phyloP scores from a whole-genome alignment of 2,797 vertebrate species.

The Spheniscus humboldti region DNA sequence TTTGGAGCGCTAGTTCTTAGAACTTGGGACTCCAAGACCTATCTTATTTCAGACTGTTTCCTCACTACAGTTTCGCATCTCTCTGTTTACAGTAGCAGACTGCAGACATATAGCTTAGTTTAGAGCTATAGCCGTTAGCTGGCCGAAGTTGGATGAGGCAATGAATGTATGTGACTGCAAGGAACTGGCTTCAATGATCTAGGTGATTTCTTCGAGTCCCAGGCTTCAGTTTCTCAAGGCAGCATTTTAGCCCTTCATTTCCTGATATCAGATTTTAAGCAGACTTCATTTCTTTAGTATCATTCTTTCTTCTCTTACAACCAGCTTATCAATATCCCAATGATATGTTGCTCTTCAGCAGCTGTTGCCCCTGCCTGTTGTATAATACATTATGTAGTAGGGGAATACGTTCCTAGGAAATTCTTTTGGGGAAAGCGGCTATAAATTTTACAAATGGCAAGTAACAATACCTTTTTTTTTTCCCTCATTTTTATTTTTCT shows the following conservation, averaged over 20 bases:
- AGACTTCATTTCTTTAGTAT: background rate
- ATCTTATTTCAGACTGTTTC: background rate
- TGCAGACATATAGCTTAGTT: background rate
- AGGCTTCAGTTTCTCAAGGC: background rate
- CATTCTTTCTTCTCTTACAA: background rate
- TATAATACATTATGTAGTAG: fast-evolving
- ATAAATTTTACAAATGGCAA: background rate
- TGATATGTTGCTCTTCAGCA: background rate
- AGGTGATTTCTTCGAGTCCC: background rate
- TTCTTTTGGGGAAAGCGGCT: fast-evolving
- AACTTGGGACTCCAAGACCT: background rate
- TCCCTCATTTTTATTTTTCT: background rate
- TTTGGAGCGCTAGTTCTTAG: background rate
- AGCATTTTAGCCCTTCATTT: background rate
- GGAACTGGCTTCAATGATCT: background rate
- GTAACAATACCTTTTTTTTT: background rate
- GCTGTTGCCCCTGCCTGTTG: background rate
- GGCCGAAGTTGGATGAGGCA: background rate
- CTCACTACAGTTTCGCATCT: background rate
- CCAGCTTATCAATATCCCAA: background rate
- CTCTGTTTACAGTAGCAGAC: background rate
- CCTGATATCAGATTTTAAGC: background rate
- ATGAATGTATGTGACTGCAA: background rate
- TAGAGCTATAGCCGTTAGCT: background rate
- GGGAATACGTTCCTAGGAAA: background rate